Percentiles rank a stretch among this genome's conserved stretches.
phyloP scores from a whole-genome alignment of 2,113 vertebrate species.

The Heloderma charlesbogerti region DNA sequence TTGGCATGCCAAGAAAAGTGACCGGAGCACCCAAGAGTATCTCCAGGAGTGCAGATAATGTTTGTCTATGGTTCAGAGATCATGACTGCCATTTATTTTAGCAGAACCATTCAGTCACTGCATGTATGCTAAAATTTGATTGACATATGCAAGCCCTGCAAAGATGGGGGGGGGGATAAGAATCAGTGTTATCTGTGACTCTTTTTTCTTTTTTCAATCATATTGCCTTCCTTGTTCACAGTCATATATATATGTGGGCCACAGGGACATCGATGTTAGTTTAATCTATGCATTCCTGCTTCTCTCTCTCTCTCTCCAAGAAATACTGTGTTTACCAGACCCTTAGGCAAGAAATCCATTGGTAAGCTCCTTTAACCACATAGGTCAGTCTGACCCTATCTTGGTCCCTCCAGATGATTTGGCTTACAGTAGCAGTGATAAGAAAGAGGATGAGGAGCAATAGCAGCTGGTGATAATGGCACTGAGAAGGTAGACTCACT shows the following conservation, averaged over 20 bases:
- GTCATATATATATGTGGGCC: neutral
- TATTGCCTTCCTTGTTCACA: neutral
- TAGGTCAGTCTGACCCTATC: neutral
- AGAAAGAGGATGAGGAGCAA: no score
- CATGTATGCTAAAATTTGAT: neutral
- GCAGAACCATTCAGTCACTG: neutral
- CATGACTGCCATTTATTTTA: neutral
- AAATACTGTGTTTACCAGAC: no score
- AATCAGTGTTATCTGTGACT: neutral
- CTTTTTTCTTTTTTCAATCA: neutral
- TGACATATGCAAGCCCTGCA: neutral
- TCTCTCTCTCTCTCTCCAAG: no score
- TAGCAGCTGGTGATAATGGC: no score
- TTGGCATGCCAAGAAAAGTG: constrained; percentile 34
- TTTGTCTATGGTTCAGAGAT: neutral
- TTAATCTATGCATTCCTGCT: no score
- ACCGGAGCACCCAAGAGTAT: fast-evolving
- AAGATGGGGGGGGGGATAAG: fast-evolving
- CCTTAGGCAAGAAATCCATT: neutral
- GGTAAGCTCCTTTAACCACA: neutral
- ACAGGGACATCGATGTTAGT: neutral
- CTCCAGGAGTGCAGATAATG: neutral
- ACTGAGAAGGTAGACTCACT: no score
- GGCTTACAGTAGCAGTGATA: no score
- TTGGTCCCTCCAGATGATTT: no score